phyloP scores from a whole-genome alignment of 2,888 invertebrate species.

The Parascotia fuliginaria region DNA sequence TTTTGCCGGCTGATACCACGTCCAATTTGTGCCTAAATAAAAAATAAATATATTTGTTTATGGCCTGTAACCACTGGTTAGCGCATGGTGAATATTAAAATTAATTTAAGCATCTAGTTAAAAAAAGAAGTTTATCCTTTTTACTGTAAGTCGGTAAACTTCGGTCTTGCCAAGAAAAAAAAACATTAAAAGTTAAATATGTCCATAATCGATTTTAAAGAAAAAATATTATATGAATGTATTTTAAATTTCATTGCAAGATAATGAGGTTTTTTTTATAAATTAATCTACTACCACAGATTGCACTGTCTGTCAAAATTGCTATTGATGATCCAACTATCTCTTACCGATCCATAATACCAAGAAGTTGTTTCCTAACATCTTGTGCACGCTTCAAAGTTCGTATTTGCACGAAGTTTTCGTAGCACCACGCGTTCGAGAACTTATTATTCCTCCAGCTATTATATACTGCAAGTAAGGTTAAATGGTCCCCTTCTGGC shows the following conservation, averaged over 20 bases:
- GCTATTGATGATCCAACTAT: too few species aligned
- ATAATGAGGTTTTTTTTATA: too few species aligned
- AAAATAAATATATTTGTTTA: neutral
- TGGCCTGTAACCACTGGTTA: neutral
- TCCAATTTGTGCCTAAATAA: slow-evolving; percentile 93
- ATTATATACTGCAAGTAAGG: slow-evolving; percentile 98
- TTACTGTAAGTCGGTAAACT: too few species aligned
- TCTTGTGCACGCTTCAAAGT: slow-evolving; percentile 99
- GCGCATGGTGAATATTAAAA: neutral
- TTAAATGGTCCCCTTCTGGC: slow-evolving; percentile 98
- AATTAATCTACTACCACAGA: too few species aligned
- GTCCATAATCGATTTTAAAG: too few species aligned
- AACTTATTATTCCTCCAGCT: slow-evolving; percentile 99
- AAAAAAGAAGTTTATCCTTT: too few species aligned
- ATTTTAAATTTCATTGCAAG: too few species aligned
- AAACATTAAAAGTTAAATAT: too few species aligned
- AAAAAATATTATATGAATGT: too few species aligned
- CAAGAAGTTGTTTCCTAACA: slow-evolving; percentile 98
- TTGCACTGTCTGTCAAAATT: too few species aligned
- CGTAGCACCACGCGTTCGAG: slow-evolving; percentile 99
- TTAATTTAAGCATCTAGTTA: too few species aligned
- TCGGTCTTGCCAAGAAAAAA: too few species aligned
- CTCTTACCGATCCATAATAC: slow-evolving; percentile 96
- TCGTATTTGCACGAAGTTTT: slow-evolving; percentile 99
- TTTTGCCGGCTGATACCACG: slow-evolving; percentile 98